These are phyloP conservation scores for Halocynthia roretzi DNA, from an alignment of 23 tunicate genomes.

Conservation along the genomic window DNA sequence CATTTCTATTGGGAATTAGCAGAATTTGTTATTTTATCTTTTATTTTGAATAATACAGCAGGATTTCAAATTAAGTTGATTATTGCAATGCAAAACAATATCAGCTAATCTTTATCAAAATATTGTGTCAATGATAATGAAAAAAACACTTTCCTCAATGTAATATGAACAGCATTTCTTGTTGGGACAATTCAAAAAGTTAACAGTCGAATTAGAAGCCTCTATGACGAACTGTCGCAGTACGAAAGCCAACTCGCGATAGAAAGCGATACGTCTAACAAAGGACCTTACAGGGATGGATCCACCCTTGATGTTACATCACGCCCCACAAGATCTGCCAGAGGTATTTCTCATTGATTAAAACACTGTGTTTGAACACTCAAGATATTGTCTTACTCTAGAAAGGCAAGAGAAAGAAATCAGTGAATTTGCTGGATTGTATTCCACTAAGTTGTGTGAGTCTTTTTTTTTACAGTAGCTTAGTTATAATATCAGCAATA, in stretches of 20 bases:
- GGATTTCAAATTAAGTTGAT: background rate
- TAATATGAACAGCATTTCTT: slow-evolving; percentile 33
- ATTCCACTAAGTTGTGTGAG: slow-evolving; percentile 27
- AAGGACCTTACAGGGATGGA: background rate
- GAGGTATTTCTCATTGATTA: slow-evolving; percentile 19
- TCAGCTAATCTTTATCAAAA: background rate
- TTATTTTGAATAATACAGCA: background rate
- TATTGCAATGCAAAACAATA: background rate
- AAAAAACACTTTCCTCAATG: no score
- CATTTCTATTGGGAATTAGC: background rate
- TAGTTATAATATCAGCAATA: no score
- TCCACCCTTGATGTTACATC: no score
- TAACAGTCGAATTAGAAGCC: slow-evolving; percentile 53
- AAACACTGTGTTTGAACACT: background rate
- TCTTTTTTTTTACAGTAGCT: background rate
- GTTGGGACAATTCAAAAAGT: slow-evolving; percentile 70
- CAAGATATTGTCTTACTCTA: slow-evolving; percentile 4
- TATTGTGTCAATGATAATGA: background rate
- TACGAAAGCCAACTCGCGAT: slow-evolving; percentile 74
- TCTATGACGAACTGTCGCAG: slow-evolving; percentile 38
- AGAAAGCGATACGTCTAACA: slow-evolving; percentile 44
- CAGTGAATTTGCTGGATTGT: slow-evolving; percentile 32
- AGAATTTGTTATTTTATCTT: background rate
- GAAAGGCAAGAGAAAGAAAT: slow-evolving; percentile 46
- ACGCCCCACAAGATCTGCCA: slow-evolving; percentile 33